These are phyloP conservation scores for Arctocebus calabarensis DNA, from an alignment of 2,797 vertebrate genomes.

Conservation along the genomic window DNA sequence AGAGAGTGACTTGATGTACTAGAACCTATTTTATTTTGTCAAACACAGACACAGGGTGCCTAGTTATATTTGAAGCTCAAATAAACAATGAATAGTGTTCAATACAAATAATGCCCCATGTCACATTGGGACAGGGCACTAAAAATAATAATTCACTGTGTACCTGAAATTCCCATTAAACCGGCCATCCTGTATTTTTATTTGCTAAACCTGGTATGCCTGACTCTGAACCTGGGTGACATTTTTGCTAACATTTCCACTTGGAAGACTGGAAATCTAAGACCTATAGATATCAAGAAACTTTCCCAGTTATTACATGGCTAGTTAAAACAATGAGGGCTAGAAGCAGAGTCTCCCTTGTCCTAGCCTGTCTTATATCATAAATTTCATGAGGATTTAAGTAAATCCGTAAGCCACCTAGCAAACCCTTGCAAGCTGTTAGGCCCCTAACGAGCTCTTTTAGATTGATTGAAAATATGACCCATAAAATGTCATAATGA, in stretches of 20 bases:
- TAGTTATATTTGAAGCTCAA: conserved; percentile 2
- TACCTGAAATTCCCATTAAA: conserved; percentile 55
- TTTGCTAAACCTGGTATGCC: neutral
- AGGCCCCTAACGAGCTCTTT: conserved; percentile 69
- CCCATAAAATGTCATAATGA: conserved; percentile 79
- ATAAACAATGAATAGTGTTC: conserved; percentile 38
- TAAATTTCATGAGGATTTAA: conserved; percentile 57
- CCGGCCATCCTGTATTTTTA: neutral
- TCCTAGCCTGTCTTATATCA: conserved; percentile 56
- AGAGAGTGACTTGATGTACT: neutral
- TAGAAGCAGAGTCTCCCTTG: neutral
- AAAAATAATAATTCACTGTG: conserved; percentile 12
- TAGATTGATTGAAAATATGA: conserved; percentile 75
- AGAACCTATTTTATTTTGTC: conserved; percentile 29
- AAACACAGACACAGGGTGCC: conserved; percentile 27
- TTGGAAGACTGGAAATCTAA: neutral
- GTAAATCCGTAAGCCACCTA: conserved; percentile 49
- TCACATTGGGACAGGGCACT: neutral
- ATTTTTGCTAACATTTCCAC: conserved; percentile 45
- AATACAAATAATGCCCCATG: neutral
- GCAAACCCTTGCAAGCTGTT: conserved; percentile 52
- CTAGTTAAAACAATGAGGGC: conserved; percentile 15
- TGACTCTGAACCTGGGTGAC: neutral
- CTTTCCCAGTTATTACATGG: neutral
- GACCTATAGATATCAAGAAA: neutral